Evolutionary conservation across 2,113 vertebrate species (phyloP), one percentile per base, ranked within the genome.

Genomic region (Sporophila hypoxantha): DNA sequence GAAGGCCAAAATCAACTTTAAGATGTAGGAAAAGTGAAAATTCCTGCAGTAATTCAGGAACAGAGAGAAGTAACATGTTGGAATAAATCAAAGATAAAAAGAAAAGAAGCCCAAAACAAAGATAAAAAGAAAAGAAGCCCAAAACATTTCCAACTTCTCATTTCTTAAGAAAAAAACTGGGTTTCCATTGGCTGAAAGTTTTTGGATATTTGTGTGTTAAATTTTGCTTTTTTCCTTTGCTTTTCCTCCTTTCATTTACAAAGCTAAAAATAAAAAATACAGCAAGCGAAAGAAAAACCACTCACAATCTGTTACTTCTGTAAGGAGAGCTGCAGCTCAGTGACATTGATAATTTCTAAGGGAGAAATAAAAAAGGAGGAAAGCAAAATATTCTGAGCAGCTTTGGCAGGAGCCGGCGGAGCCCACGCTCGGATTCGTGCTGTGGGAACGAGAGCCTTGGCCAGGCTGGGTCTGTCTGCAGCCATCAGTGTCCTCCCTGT

Each of bases 401-500:
- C 65, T 70, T 71, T 94, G 79, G 79, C 82, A 60, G 20, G 20
- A 86, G 39, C 6, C 2, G 4, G 20, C 2, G 3, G 17, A 85
- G 81, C 64, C 47, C 39, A 20, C 1, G 68, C 73, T 87, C 26
- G 52, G 73, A 52, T 65, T 25, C 7, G 56, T 9, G 42, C 90
- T 92, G 88, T 87, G 91, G 91, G 88, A 94, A 89, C 36, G 17
- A 55, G 12, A 50, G 65, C 29, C 64, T 52, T 42, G 87, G 78
- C 67, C 52, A 52, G 83, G 69, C 56, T 21, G 0, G 59, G 16
- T 70, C 64, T 67, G 52, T 49, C 87, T 89, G 84, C 68, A 66
- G 82, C 76, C 92, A 80, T 87, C 87, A 71, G 73, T 6, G 36
- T 80, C 87, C 76, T 80, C 73, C 76, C 90, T 94, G 79, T 88